phyloP scores from a whole-genome alignment of 1,140 invertebrate genomes.

The Neodiprion pinetum region DNA sequence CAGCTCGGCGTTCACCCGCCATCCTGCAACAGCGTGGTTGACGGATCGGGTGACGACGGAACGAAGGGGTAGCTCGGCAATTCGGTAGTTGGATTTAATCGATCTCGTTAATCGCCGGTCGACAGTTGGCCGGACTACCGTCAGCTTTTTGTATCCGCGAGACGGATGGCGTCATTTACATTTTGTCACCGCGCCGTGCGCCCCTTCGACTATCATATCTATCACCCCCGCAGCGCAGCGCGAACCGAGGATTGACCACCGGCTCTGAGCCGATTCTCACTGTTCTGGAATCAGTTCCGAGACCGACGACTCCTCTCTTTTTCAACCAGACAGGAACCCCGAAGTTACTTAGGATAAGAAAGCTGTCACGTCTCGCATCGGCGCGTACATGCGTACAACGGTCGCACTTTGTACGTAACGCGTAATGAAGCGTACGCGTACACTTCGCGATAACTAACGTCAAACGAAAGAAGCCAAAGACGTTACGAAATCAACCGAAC shows the following conservation, averaged over 20 bases:
- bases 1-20: slow-evolving; percentile 23
- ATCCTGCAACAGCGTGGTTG: slow-evolving; percentile 42
- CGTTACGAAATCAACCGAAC: too few species aligned
- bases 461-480: too few species aligned
- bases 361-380: too few species aligned
- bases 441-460: too few species aligned
- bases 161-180: slow-evolving; percentile 64
- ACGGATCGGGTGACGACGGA: slow-evolving; percentile 60
- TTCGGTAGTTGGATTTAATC: slow-evolving; percentile 60
- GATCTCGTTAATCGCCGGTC: slow-evolving; percentile 61
- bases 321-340: too few species aligned
- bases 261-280: too few species aligned
- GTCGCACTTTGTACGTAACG: background rate
- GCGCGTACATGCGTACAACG: background rate
- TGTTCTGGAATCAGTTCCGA: too few species aligned
- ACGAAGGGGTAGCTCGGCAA: slow-evolving; percentile 48
- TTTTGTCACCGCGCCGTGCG: slow-evolving; percentile 63
- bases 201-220: slow-evolving; percentile 56
- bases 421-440: too few species aligned
- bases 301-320: too few species aligned
- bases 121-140: slow-evolving; percentile 59
- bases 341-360: too few species aligned
- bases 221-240: slow-evolving; percentile 46
- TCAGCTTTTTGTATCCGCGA: slow-evolving; percentile 58
- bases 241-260: background rate